Evolutionary conservation across 2,113 vertebrate species (phyloP).

Genomic region (Podarcis muralis): DNA sequence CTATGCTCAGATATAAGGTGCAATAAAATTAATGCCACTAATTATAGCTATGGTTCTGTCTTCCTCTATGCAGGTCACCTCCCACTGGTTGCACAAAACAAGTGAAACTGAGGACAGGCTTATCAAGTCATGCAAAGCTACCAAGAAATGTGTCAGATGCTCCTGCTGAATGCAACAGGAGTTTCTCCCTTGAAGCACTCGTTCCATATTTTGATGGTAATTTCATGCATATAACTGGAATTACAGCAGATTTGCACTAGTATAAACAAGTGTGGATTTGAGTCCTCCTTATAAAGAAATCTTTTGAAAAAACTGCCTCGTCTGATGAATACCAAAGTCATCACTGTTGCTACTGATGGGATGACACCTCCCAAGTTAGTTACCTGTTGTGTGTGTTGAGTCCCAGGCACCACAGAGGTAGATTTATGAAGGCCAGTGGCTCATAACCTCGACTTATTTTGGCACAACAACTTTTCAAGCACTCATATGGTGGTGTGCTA

Average conservation of each 20-base stretch:
- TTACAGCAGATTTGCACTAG: background rate
- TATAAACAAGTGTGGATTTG: background rate
- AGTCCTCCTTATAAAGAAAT: background rate
- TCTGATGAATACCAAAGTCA: background rate
- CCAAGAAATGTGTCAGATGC: background rate
- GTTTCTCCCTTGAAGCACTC: background rate
- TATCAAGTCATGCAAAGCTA: constrained; percentile 11
- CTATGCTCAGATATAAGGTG: background rate
- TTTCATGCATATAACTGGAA: background rate
- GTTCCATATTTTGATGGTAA: background rate
- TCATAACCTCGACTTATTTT: background rate
- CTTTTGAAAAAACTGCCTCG: background rate
- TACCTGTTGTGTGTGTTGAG: constrained; percentile 1
- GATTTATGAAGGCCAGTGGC: background rate
- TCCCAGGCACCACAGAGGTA: background rate
- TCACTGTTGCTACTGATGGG: background rate
- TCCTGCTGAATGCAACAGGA: background rate
- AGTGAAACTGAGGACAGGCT: constrained; percentile 27
- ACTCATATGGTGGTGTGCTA: background rate
- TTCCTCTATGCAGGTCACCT: background rate
- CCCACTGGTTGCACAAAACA: background rate
- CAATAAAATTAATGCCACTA: constrained; percentile 3
- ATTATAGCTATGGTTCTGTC: constrained; percentile 20
- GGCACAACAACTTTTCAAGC: background rate
- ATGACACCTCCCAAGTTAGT: background rate